A percentile compares a stretch with the other conserved stretches of the same genome.
Conservation (phyloP, 2,797 vertebrate species). For the Melanotaenia maccullochi region DNA sequence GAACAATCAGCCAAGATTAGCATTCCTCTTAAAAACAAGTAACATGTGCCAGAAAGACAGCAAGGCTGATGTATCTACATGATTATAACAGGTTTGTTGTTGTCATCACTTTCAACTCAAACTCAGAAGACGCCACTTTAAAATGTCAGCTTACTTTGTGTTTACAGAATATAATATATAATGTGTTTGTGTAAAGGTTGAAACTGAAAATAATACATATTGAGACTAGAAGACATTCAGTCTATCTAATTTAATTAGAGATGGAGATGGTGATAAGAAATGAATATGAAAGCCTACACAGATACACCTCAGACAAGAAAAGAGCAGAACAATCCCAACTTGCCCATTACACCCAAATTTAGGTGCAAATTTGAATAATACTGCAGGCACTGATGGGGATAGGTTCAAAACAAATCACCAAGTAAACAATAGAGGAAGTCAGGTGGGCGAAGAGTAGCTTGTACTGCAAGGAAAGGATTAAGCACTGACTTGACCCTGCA, state of each 20-base stretch:
- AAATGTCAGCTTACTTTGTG: constrained; percentile 25
- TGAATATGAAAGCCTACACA: background rate
- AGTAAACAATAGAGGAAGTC: constrained; percentile 32
- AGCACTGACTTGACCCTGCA: constrained; percentile 35
- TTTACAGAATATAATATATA: constrained; percentile 6
- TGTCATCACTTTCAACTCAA: constrained; percentile 4
- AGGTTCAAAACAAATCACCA: background rate
- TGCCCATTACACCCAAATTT: background rate
- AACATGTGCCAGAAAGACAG: background rate
- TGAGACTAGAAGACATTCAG: background rate
- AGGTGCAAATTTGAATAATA: background rate
- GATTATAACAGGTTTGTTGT: background rate
- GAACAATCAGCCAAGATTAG: constrained; percentile 40
- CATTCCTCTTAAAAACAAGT: constrained; percentile 1
- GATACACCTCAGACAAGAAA: constrained; percentile 5
- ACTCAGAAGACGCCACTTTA: background rate
- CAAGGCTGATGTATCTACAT: background rate
- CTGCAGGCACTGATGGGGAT: background rate
- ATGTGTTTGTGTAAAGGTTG: background rate
- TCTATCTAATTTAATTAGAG: background rate
- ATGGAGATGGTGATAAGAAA: background rate
- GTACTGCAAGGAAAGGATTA: constrained; percentile 66
- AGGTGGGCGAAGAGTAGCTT: constrained; percentile 34
- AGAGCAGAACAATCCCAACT: background rate
- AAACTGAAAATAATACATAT: constrained; percentile 8